Base-by-base conservation (phyloP, 2,888 invertebrate species). In the Chydorus sphaericus region DNA sequence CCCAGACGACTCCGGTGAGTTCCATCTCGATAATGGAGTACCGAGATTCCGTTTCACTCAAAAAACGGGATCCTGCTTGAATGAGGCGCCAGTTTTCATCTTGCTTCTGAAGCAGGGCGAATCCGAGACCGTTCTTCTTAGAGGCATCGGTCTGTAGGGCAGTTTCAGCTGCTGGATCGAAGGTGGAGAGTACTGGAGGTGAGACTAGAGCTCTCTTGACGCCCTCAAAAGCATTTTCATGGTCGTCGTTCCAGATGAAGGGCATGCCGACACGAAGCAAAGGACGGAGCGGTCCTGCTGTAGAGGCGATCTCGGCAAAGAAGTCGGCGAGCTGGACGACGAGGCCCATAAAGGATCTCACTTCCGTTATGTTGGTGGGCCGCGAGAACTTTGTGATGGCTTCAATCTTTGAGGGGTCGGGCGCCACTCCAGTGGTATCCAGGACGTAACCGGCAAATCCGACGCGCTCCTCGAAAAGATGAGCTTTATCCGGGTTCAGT, bases 1-100 rank as follows among this genome's bases (percentile, higher is more conserved):
- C 57, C 57, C 56, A 30, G n/a, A 20, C 38, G n/a, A 53, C 57
- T 11, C 51, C 59, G 7, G 54, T 3, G 4, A 58, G 18, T 31
- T 59, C 57, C 30, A 60, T 53, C 55, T 60, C 60, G 11, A 55
- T 26, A 3, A 57, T 56, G 23, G 59, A 48, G 31, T 59, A 60
- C 4, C 59, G 53, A 14, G 55, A 30, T 14, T 59, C 59, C 7
- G 53, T 44, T n/a, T 60, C 60, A 26, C 39, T 31, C 5, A 39
- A 44, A 30, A 59, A 50, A 11, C 57, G 8, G 29, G 23, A 53
- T 14, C 37, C 58, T 16, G 55, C 57, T 31, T 59, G 59, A 5
- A 55, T 50, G 4, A 60, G 55, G 3, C 36, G 37, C 60, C 58
- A 58, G n/a, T 10, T 16, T 1, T 44, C 53, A 2, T 14, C 31